Evolutionary conservation across 2,113 vertebrate genomes (phyloP).

Genomic region (Burhinus oedicnemus): DNA sequence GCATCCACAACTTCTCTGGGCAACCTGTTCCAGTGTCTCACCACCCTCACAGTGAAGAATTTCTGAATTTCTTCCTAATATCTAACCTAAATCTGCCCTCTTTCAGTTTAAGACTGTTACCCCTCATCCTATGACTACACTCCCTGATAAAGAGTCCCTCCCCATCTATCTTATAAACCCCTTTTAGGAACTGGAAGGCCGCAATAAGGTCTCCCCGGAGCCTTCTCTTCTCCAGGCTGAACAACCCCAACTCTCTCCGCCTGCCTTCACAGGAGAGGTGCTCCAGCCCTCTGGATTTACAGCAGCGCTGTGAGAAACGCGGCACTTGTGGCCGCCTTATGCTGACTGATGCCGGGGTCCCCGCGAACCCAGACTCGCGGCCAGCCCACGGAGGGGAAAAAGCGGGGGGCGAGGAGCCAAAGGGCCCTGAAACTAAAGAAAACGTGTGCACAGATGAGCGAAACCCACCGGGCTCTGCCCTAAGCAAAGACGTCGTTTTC

Average conservation of each 20-base stretch:
- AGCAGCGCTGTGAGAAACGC: not conserved
- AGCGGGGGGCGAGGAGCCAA: no score
- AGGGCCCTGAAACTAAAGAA: no score
- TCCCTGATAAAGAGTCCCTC: not conserved
- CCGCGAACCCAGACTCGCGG: not conserved
- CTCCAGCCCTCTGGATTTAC: not conserved
- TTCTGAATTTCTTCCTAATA: not conserved
- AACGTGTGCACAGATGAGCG: rapidly evolving
- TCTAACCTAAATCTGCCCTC: not conserved
- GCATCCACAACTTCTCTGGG: not conserved
- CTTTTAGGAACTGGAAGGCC: not conserved
- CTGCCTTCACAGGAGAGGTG: not conserved
- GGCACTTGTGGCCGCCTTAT: rapidly evolving
- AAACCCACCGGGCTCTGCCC: not conserved
- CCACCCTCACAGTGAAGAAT: not conserved
- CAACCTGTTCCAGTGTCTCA: not conserved
- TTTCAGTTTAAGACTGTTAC: not conserved
- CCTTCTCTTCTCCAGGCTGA: not conserved
- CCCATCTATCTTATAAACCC: not conserved
- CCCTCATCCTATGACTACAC: not conserved
- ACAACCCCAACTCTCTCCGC: not conserved
- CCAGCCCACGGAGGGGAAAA: not conserved
- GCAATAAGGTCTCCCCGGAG: not conserved
- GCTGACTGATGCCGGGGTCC: no score
- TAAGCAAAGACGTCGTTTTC: not conserved